Base-by-base conservation (phyloP, 2,797 vertebrate species). In the Eutrigla gurnardus region DNA sequence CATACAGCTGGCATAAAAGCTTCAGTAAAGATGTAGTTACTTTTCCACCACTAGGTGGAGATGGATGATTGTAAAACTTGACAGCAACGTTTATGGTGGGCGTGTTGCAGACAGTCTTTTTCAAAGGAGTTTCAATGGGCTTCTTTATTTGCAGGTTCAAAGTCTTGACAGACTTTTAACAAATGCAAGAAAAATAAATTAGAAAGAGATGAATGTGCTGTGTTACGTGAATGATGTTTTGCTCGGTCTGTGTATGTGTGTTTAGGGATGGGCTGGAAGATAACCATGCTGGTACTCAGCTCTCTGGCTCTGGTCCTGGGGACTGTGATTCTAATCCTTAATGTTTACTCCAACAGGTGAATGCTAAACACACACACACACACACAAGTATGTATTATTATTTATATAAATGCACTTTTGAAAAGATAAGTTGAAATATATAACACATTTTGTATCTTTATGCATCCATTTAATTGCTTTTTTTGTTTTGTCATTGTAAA, bases 181-280 rank as follows among this genome's bases (percentile, higher is more conserved):
- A 37, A 71, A 62, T 40, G 14, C 11, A 60, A 64, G 0, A 76
- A 12, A 43, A 3, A 0, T n/a, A 18, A 4, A 32, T 42, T 52
- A 9, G 10, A 64, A 45, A 46, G 14, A 69, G 5, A 11, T 69
- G 7, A 69, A 60, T n/a, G 1, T 50, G 0, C 43, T 78, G 4
- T 74, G 8, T 64, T 7, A 58, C 70, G 70, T n/a, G 3, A 58
- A 42, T 54, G 0, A 59, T 43, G 2, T 32, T 5, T 7, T 67
- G 8, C 11, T 70, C 65, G 46, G 32, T 73, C 17, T 59, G 9
- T 67, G n/a, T 55, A 6, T 0, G 33, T 80, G 66, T 81, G 61
- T 83, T 46, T 55, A 97, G 96, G 95, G n/a, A 93, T 94, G 49
- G 93, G 91, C 80, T 96, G 97, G 97, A 97, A 96, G 88, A 95